phyloP scores from a whole-genome alignment of 2,797 vertebrate genomes.

The Trematomus bernacchii region DNA sequence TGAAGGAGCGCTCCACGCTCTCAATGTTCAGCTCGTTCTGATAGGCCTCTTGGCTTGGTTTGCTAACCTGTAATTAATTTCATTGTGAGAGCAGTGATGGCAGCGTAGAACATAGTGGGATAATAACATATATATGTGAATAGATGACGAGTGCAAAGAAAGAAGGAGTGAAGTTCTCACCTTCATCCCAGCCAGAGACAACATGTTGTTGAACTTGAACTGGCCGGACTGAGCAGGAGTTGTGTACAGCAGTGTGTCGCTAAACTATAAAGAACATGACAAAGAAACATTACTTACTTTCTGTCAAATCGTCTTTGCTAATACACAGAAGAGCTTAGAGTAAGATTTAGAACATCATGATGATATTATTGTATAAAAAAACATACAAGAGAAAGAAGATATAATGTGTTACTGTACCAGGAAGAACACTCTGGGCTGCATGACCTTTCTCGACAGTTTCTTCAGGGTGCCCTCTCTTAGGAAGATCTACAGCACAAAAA shows the following conservation, averaged over 20 bases:
- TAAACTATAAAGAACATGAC: slow-evolving; percentile 88
- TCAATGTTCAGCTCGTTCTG: slow-evolving; percentile 97
- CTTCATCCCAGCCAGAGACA: slow-evolving; percentile 96
- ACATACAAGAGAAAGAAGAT: not conserved
- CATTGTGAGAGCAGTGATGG: slow-evolving; percentile 32
- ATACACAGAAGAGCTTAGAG: not conserved
- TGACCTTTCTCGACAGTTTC: slow-evolving; percentile 96
- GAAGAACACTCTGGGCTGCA: slow-evolving; percentile 98
- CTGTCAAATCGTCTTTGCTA: not conserved
- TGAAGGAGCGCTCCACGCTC: slow-evolving; percentile 97
- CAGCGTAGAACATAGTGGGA: not conserved
- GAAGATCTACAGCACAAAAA: slow-evolving; percentile 86
- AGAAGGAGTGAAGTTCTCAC: slow-evolving; percentile 74
- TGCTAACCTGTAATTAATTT: slow-evolving; percentile 89
- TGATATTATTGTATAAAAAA: not conserved
- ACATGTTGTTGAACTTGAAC: slow-evolving; percentile 95
- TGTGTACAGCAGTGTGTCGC: slow-evolving; percentile 93
- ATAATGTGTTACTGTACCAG: slow-evolving; percentile 85
- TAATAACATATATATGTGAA: not conserved
- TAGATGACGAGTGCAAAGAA: not conserved
- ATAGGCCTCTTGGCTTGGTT: slow-evolving; percentile 93
- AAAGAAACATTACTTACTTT: slow-evolving; percentile 13
- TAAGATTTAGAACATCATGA: not conserved
- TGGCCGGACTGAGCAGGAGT: slow-evolving; percentile 93
- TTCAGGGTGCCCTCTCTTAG: slow-evolving; percentile 95